Conservation (phyloP, 1,140 invertebrate genomes). For the Eurosta solidaginis region DNA sequence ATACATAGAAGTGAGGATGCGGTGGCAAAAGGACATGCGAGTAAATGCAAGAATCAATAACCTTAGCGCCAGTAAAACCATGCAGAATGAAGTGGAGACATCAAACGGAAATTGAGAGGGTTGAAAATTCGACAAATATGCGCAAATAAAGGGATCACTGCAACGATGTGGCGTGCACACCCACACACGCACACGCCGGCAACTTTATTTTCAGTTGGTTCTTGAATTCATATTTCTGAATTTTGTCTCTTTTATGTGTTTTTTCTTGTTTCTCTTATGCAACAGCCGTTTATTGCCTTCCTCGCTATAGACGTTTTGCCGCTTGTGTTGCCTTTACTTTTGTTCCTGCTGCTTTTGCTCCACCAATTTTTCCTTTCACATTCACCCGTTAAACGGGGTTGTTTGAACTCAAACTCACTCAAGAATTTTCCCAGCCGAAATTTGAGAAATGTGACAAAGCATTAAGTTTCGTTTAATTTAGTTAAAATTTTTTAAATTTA, state of each 20-base stretch:
- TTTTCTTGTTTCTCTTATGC: neutral
- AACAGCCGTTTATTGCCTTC: neutral
- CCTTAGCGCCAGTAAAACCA: neutral
- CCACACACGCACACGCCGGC: neutral
- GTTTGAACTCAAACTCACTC: neutral
- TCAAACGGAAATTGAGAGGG: conserved; percentile 19
- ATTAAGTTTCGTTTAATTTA: neutral
- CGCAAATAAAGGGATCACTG: conserved; percentile 7
- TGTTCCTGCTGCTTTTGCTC: neutral
- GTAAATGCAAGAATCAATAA: neutral
- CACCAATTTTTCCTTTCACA: neutral
- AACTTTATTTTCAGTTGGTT: neutral
- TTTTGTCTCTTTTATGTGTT: neutral
- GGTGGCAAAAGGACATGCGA: neutral
- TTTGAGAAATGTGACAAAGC: neutral
- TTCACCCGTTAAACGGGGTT: neutral
- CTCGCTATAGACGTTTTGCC: too few species aligned
- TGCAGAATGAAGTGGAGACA: conserved; percentile 6
- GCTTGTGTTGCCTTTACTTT: neutral
- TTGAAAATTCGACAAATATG: conserved; percentile 27
- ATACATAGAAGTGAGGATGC: neutral
- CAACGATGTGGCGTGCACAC: too few species aligned
- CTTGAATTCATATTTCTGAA: neutral
- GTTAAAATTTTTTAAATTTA: neutral
- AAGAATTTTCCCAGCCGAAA: conserved; percentile 15